Evolutionary conservation across 2,797 vertebrate species (phyloP).

Genomic region (Bufotes viridis): DNA sequence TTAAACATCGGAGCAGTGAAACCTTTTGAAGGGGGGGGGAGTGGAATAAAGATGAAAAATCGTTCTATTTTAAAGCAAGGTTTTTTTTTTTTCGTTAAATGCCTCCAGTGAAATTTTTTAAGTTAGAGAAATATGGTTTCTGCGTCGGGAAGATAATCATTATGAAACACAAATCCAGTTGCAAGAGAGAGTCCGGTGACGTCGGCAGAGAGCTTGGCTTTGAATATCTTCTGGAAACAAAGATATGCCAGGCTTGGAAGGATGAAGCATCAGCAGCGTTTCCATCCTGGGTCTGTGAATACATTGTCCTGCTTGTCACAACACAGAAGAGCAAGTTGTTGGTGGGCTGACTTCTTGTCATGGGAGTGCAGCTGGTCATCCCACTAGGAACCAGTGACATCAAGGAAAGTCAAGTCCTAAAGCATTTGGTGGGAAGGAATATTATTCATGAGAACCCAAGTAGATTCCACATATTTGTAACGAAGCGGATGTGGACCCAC

Average conservation of each 20-base stretch:
- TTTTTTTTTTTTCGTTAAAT: constrained; percentile 72
- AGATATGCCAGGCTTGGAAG: constrained; percentile 67
- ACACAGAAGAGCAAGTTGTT: not conserved
- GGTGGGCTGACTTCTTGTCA: not conserved
- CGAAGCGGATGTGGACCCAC: too few relatives aligned
- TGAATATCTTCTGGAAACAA: constrained; percentile 75
- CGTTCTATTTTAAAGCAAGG: constrained; percentile 84
- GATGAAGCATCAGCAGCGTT: constrained; percentile 16
- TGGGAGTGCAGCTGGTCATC: not conserved
- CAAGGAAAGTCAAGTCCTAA: not conserved
- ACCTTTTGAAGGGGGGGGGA: constrained; percentile 82
- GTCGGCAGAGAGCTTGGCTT: constrained; percentile 35
- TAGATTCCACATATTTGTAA: not conserved
- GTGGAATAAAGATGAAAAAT: constrained; percentile 82
- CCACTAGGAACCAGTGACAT: not conserved
- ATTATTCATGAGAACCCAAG: not conserved
- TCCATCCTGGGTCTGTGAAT: not conserved
- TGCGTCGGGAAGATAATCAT: constrained; percentile 82
- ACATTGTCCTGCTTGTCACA: not conserved
- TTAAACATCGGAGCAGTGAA: constrained; percentile 81
- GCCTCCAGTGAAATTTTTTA: constrained; percentile 79
- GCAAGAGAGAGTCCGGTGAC: constrained; percentile 70
- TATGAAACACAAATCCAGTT: constrained; percentile 76
- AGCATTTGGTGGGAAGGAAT: too few relatives aligned
- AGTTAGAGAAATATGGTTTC: constrained; percentile 79